Percentiles rank a stretch among this genome's conserved stretches.
Evolutionary conservation across 1,140 invertebrate genomes (phyloP).

Genomic region (Euwallacea fornicatus): DNA sequence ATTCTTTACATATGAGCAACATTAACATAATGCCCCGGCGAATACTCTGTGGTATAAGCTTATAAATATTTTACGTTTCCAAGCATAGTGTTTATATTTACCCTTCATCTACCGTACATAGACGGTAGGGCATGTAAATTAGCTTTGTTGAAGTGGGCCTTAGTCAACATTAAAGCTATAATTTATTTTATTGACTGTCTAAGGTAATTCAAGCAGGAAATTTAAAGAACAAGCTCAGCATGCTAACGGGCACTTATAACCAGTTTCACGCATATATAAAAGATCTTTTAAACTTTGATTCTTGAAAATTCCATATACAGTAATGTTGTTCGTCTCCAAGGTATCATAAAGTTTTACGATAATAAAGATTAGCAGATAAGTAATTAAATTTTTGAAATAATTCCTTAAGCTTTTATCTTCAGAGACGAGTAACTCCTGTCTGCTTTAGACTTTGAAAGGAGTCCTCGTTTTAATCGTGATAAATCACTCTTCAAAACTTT

Average conservation of each 20-base stretch:
- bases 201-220: no score
- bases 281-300: no score
- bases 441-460: slow-evolving; percentile 8
- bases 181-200: no score
- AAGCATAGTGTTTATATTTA: not conserved
- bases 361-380: not conserved
- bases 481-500: slow-evolving; percentile 11
- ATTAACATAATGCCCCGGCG: not conserved
- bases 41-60: no score
- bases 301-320: not conserved
- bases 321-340: not conserved
- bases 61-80: not conserved
- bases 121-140: not conserved
- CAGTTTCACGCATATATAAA: no score
- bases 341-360: not conserved
- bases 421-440: not conserved
- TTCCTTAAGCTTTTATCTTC: slow-evolving; percentile 3
- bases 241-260: no score
- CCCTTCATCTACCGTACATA: not conserved
- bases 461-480: slow-evolving; percentile 10
- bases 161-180: not conserved
- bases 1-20: no score
- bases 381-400: not conserved
- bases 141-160: not conserved
- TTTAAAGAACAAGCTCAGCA: no score